These are phyloP conservation scores for Drosophila chauvacae DNA, from an alignment of 1,140 invertebrate species.

Conservation along the genomic window DNA sequence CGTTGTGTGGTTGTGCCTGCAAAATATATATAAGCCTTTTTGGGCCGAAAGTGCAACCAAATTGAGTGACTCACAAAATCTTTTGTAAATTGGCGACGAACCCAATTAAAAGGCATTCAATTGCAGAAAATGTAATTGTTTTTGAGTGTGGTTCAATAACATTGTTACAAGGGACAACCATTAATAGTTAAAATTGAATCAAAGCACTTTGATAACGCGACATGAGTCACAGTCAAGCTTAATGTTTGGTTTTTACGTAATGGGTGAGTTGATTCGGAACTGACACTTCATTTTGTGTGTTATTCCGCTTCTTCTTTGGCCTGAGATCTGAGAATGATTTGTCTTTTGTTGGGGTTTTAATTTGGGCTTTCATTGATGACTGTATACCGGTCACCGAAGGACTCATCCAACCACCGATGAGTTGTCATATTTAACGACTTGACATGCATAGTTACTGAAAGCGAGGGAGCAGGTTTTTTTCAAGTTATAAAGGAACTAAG, in stretches of 20 bases:
- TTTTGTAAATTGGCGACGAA: slow-evolving; percentile 7
- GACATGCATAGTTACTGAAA: slow-evolving; percentile 12
- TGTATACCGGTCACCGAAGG: slow-evolving; percentile 46
- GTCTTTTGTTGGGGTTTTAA: slow-evolving; percentile 34
- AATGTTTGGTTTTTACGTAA: slow-evolving; percentile 58
- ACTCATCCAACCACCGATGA: slow-evolving; percentile 35
- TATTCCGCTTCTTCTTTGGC: slow-evolving; percentile 20
- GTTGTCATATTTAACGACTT: slow-evolving; percentile 21
- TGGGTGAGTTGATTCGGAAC: slow-evolving; percentile 51
- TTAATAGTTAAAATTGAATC: slow-evolving; percentile 7
- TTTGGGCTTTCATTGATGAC: slow-evolving; percentile 41
- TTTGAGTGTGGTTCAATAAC: background rate
- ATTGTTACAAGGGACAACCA: background rate
- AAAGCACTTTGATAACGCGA: slow-evolving; percentile 16
- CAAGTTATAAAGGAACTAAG: background rate
- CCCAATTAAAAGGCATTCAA: slow-evolving; percentile 45
- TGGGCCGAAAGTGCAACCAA: slow-evolving; percentile 21
- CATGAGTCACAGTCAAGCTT: slow-evolving; percentile 53
- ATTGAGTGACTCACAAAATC: slow-evolving; percentile 26
- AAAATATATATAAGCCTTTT: slow-evolving; percentile 20
- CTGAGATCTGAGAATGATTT: slow-evolving; percentile 37
- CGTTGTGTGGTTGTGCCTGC: slow-evolving; percentile 9
- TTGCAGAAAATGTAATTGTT: slow-evolving; percentile 26
- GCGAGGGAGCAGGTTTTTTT: background rate
- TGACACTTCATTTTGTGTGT: slow-evolving; percentile 40